These are phyloP conservation scores for Leptocoma aspasia DNA, from an alignment of 2,113 vertebrate species.

Conservation along the genomic window DNA sequence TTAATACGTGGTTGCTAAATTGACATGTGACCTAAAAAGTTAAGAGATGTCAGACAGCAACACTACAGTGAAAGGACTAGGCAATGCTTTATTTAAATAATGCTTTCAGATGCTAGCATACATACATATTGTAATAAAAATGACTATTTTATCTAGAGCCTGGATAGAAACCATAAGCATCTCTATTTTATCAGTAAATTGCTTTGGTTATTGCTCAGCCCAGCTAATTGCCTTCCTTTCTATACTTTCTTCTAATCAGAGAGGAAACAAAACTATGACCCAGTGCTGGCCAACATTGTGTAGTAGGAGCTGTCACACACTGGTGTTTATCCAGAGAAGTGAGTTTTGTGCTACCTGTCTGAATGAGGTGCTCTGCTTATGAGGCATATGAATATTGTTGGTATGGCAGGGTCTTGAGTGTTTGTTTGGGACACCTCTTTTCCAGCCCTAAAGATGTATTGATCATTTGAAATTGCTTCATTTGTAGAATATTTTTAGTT, in stretches of 20 bases:
- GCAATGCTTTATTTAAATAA: background rate
- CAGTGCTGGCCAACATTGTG: background rate
- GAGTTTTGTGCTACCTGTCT: background rate
- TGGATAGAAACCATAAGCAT: background rate
- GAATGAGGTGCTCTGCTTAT: background rate
- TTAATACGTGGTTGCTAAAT: slow-evolving; percentile 14
- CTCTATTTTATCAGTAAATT: background rate
- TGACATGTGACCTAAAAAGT: background rate
- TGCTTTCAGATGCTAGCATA: background rate
- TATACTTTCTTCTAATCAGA: background rate
- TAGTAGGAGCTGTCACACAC: background rate
- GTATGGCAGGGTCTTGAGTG: background rate
- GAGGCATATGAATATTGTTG: background rate
- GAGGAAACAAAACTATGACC: background rate
- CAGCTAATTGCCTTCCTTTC: background rate
- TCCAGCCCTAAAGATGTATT: background rate
- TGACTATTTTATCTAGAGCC: background rate
- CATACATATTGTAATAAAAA: background rate
- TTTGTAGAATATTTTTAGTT: background rate
- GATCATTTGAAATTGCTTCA: background rate
- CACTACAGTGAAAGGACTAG: background rate
- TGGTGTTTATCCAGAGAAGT: background rate
- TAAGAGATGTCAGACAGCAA: background rate
- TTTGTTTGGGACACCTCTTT: background rate
- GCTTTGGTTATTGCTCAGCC: background rate